A percentile compares a stretch with the other conserved stretches of the same genome.
Conservation (phyloP, 2,888 invertebrate genomes). For the Epirrita christyi region DNA sequence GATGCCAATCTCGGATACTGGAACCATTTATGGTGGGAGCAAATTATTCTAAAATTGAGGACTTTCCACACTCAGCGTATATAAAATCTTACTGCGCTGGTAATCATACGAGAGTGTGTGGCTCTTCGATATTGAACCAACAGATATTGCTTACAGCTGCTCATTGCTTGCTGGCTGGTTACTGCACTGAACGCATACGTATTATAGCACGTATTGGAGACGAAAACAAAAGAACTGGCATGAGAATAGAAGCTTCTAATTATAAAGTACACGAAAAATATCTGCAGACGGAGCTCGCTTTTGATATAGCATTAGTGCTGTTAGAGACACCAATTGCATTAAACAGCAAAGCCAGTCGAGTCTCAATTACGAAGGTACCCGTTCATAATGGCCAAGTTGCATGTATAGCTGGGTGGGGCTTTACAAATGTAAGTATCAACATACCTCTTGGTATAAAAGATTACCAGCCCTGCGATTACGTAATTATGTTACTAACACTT, state of each 20-base stretch:
- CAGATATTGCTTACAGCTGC: conserved; percentile 25
- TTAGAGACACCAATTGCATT: conserved; percentile 1
- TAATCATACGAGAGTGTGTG: conserved; percentile 19
- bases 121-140: conserved; percentile 32
- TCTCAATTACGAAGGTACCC: background rate
- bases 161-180: conserved; percentile 21
- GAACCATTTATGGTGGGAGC: conserved; percentile 15
- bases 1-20: background rate
- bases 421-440: conserved; percentile 3
- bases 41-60: conserved; percentile 3
- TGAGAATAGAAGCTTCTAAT: background rate
- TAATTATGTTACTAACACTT: too few species aligned
- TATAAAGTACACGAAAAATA: conserved; percentile 2
- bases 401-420: conserved; percentile 19
- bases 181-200: background rate
- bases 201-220: conserved; percentile 1
- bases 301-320: conserved; percentile 18
- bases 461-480: too few species aligned
- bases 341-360: background rate
- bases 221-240: background rate
- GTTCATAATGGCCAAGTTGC: conserved; percentile 1
- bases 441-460: too few species aligned
- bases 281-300: background rate
- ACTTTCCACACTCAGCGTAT: conserved; percentile 14
- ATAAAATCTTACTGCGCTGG: conserved; percentile 7